A percentile compares a stretch with the other conserved stretches of the same genome.
These are phyloP conservation scores for Metalampra italica DNA, from an alignment of 2,888 invertebrate species.

Conservation along the genomic window DNA sequence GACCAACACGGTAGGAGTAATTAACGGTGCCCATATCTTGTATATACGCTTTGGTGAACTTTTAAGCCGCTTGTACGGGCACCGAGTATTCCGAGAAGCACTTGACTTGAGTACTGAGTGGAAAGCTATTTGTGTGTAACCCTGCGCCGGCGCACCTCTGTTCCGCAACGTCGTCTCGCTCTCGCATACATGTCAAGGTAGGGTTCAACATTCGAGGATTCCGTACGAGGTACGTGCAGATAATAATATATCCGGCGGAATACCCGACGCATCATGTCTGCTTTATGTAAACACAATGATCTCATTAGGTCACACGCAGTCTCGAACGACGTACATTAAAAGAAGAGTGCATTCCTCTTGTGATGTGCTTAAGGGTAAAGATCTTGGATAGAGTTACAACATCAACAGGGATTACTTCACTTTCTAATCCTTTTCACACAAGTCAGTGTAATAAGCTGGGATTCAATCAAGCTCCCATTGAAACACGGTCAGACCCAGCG, in stretches of 20 bases:
- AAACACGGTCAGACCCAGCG: slow-evolving; percentile 67
- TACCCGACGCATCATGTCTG: slow-evolving; percentile 53
- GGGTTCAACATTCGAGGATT: slow-evolving; percentile 76
- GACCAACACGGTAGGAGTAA: slow-evolving; percentile 25
- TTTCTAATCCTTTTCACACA: slow-evolving; percentile 56
- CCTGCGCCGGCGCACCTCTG: slow-evolving; percentile 61
- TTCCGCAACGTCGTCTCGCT: slow-evolving; percentile 60
- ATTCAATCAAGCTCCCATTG: slow-evolving; percentile 58
- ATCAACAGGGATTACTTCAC: slow-evolving; percentile 32
- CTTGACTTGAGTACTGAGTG: slow-evolving; percentile 55
- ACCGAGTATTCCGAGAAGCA: slow-evolving; percentile 59
- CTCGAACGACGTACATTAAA: slow-evolving; percentile 14
- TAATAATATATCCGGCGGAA: slow-evolving; percentile 61
- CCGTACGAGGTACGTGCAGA: slow-evolving; percentile 46
- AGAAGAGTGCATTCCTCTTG: slow-evolving; percentile 15
- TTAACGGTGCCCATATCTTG: slow-evolving; percentile 32
- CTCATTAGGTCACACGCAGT: slow-evolving; percentile 56
- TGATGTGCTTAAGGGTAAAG: slow-evolving; percentile 28
- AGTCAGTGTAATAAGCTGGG: slow-evolving; percentile 29
- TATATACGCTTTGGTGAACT: slow-evolving; percentile 24
- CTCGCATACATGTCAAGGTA: slow-evolving; percentile 76
- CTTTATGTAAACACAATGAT: slow-evolving; percentile 55
- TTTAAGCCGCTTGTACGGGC: slow-evolving; percentile 19
- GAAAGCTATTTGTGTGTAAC: slow-evolving; percentile 72
- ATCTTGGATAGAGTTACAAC: slow-evolving; percentile 27